Base-by-base conservation (phyloP, 2,113 vertebrate genomes). In the human (Homo sapiens) region DNA sequence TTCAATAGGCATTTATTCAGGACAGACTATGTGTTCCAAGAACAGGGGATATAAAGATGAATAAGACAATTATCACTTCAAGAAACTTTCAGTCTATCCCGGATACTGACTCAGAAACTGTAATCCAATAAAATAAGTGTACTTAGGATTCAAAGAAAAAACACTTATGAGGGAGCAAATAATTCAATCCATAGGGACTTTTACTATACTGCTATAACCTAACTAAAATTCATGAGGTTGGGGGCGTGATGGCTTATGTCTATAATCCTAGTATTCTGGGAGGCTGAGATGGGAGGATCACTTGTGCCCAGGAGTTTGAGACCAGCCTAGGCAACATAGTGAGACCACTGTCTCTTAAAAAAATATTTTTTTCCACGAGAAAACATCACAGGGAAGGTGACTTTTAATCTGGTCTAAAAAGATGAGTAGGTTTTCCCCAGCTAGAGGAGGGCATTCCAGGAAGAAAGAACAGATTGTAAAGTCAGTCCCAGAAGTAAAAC, bases 401-500 rank as follows among this genome's bases (percentile, higher is more conserved):
- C 57, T 92, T 48, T 88, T 91, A 79, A 76, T 59, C 78, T 82
- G 20, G 32, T 45, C 91, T 86, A 35, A 78, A 90, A 81, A 78
- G 23, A 50, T 27, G 66, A 73, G 32, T 48, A 68, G 84, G 72
- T 88, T 66, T 70, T 96, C 45, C 52, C 82, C 79, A 86, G 52
- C n/a, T 57, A 30, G 79, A 52, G 32, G 48, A 84, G 50, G 40
- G 64, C 40, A 57, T 94, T 87, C n/a, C 90, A 61, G 68, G 81
- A 92, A 91, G 43, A 25, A 50, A 88, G 80, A 92, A n/a, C n/a
- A 90, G 92, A 96, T 92, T 27, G 27, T 83, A 50, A 97, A 82
- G 72, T 76, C 38, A 70, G 78, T 48, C 38, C 43, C 81, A 94
- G 95, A 89, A 93, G n/a, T 70, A 93, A 93, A 94, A 90, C 70